Evolutionary conservation across 1,140 invertebrate species (phyloP), one percentile per base, ranked within the genome.

Genomic region (Elymnias hypermnestra): DNA sequence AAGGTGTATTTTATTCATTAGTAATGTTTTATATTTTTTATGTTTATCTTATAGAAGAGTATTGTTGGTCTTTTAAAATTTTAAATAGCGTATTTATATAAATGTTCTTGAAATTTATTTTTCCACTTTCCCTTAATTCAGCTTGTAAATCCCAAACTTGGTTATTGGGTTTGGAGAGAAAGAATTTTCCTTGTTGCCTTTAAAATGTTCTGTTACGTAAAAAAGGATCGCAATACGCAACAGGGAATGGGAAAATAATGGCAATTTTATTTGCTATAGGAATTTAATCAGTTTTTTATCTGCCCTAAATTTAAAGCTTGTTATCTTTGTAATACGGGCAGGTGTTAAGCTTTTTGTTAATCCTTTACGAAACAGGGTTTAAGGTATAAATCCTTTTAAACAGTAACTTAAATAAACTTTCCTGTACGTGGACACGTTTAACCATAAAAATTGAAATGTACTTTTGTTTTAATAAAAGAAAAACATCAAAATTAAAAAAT

Each of bases 1-100:
- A 15, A 7, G 29, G 29, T 33, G n/a, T 33, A 12, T 33, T 33
- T 33, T 33, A 14, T 33, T 33, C 6, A 33, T 33, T 33, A 33
- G 12, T 15, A 33, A 7, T 12, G 26, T 6, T 26, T n/a, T 29
- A 29, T 29, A 13, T 29, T 29, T 12, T 9, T 8, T 15, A 7
- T 7, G 5, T 33, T 33, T 33, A 14, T 33, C 29, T 12, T 33
- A 10, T 29, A 29, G n/a, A n/a, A n/a, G n/a, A n/a, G n/a, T n/a
- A n/a, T n/a, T n/a, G n/a, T n/a, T n/a, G n/a, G n/a, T n/a, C n/a
- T n/a, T n/a, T n/a, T n/a, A n/a, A n/a, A n/a, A n/a, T n/a, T n/a
- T n/a, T n/a, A n/a, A n/a, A n/a, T n/a, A n/a, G n/a, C n/a, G n/a
- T n/a, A n/a, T n/a, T n/a, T n/a, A n/a, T n/a, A n/a, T n/a, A n/a